Evolutionary conservation across 2,797 vertebrate genomes (phyloP).

Genomic region (Halcyon leucocephala): DNA sequence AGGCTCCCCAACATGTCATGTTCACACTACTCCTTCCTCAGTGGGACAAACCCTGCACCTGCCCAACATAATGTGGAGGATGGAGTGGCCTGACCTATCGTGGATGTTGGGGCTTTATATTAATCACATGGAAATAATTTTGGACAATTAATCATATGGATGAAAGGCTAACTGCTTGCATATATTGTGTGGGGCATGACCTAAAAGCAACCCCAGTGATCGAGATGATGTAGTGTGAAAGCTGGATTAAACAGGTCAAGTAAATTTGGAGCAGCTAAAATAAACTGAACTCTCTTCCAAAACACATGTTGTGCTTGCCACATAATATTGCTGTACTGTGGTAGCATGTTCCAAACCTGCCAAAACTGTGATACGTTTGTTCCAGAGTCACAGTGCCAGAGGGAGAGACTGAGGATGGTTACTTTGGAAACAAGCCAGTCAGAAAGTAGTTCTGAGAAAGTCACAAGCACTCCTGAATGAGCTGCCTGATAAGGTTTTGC

Average conservation of each 20-base stretch:
- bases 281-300: conserved; percentile 52
- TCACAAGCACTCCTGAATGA: neutral
- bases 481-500: neutral
- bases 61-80: neutral
- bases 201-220: conserved; percentile 23
- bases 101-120: neutral
- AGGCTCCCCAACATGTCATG: neutral
- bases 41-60: neutral
- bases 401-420: neutral
- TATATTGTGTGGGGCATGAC: neutral
- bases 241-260: conserved; percentile 63
- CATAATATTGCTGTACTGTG: conserved; percentile 27
- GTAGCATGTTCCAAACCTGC: conserved; percentile 20
- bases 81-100: neutral
- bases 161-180: conserved; percentile 34
- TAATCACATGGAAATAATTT: conserved; percentile 34
- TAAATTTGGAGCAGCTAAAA: conserved; percentile 68
- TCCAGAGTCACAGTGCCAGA: conserved; percentile 26
- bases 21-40: conserved; percentile 1
- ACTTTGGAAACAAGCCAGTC: neutral
- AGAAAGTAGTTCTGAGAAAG: neutral
- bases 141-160: neutral
- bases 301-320: conserved; percentile 56
- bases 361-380: conserved; percentile 44
- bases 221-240: conserved; percentile 63